Conservation (phyloP, 2,797 vertebrate species). For the Calcarius lapponicus region DNA sequence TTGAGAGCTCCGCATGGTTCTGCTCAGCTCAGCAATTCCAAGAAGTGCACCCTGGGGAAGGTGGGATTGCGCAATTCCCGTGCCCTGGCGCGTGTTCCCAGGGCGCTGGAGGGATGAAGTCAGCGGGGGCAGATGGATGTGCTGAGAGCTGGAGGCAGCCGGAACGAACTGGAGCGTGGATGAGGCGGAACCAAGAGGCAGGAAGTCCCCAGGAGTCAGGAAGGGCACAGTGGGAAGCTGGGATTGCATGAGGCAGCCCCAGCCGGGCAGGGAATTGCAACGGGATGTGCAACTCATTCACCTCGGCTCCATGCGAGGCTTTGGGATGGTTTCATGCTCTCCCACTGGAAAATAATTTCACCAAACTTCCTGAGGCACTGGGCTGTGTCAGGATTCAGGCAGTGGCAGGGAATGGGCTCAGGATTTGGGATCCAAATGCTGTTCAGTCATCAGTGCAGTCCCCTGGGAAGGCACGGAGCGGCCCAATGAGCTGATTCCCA, state of each 20-base stretch:
- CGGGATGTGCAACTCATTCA: not conserved
- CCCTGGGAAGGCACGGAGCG: not conserved
- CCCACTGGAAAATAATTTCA: not conserved
- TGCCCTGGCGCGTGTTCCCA: not conserved
- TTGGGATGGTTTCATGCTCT: not conserved
- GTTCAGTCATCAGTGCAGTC: not conserved
- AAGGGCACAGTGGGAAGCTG: constrained; percentile 42
- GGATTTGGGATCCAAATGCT: not conserved
- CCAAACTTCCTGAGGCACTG: not conserved
- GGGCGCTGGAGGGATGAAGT: not conserved
- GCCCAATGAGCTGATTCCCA: not conserved
- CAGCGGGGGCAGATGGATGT: constrained; percentile 43
- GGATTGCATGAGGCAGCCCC: not conserved
- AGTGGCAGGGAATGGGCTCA: not conserved
- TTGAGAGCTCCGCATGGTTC: not conserved
- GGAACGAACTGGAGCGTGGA: not conserved
- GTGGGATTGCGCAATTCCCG: not conserved
- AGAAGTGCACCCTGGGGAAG: not conserved
- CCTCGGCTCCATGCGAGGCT: not conserved
- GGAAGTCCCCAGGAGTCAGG: constrained; percentile 7
- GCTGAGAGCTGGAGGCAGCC: constrained; percentile 40
- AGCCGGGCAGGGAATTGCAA: not conserved
- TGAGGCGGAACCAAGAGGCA: constrained; percentile 39
- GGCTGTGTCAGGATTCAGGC: not conserved
- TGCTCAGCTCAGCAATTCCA: not conserved